These are phyloP conservation scores for Mnemiopsis leidyi DNA, from an alignment of 37 sponge, comb jelly and placozoan genomes.

Conservation along the genomic window DNA sequence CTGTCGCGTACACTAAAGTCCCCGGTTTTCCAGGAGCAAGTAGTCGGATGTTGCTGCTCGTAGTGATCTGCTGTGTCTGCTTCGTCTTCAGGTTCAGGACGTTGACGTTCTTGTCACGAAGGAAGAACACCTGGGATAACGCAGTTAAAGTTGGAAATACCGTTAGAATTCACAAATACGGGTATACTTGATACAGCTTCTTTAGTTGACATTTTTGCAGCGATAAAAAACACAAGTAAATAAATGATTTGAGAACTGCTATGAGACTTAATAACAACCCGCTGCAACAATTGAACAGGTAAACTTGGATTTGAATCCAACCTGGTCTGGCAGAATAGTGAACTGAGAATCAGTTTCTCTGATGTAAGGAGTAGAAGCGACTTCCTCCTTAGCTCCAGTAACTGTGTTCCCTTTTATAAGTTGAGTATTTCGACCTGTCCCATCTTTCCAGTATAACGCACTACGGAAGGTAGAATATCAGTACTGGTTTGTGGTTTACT, in stretches of 20 bases:
- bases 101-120: neutral
- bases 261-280: too few species aligned
- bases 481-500: too few species aligned
- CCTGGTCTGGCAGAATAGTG: neutral
- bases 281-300: too few species aligned
- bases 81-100: slow-evolving; percentile 11
- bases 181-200: too few species aligned
- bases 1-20: neutral
- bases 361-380: neutral
- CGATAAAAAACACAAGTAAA: too few species aligned
- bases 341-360: neutral
- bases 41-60: neutral
- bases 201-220: too few species aligned
- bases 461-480: neutral
- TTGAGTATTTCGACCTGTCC: neutral
- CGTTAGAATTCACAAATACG: too few species aligned
- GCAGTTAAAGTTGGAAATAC: too few species aligned
- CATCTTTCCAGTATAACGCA: neutral
- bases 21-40: neutral
- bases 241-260: too few species aligned
- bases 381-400: neutral
- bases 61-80: neutral
- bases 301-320: too few species aligned
- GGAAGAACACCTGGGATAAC: neutral
- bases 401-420: neutral